Base-by-base conservation (phyloP, 2,888 invertebrate species). In the Papilio elwesi region DNA sequence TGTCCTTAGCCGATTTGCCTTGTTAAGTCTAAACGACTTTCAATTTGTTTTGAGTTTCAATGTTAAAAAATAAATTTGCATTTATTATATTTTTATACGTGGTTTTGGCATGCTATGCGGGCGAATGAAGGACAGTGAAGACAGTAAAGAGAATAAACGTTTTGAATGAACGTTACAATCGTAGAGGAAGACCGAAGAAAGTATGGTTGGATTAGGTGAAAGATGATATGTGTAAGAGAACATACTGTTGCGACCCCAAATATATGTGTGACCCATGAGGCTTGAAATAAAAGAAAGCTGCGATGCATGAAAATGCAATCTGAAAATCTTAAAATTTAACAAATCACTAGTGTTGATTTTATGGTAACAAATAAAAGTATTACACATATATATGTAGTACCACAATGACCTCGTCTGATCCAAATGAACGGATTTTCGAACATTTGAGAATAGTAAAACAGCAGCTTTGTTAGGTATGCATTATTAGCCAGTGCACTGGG, bases 401-500 rank as follows among this genome's bases (percentile, higher is more conserved):
- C 49, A 73, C 65, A 59, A 65, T 65, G 49, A 64, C 51, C n/a
- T 68, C 36, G 63, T 64, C 43, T 57, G 52, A 63, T 62, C 26
- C 53, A 38, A 73, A 68, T 51, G 67, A 43, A 70, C 71, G 76
- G 76, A 70, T 75, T 74, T 67, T 75, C 74, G 68, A 73, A 75
- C 77, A 76, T 75, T 78, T 77, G 77, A 75, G 76, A 80, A 81
- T 76, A 74, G 75, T 76, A 75, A 67, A 82, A 76, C 77, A 76
- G 77, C 79, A 82, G 80, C 79, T 82, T 82, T 77, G 75, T 78
- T 77, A 78, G 81, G 81, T 83, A 82, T 85, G 86, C 87, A 87
- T 86, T 86, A 87, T 86, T 86, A 85, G 85, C 82, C 76, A 77
- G 80, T 79, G 80, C 82, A 84, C 85, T 83, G 78, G 82, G 79